These are phyloP conservation scores for Trochalopteron elliotii DNA, from an alignment of 2,113 vertebrate genomes.

Conservation along the genomic window DNA sequence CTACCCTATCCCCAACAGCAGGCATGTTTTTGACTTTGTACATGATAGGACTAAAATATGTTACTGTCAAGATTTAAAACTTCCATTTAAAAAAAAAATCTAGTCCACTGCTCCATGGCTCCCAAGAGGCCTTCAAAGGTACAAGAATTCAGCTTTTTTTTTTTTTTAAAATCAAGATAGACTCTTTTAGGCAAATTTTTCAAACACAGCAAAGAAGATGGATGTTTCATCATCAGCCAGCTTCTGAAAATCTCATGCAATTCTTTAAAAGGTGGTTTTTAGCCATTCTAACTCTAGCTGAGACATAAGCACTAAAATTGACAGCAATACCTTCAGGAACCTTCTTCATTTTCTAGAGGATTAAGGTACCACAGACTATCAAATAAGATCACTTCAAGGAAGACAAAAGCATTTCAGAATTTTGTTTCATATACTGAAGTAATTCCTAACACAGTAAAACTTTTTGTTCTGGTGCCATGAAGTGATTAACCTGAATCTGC, in stretches of 20 bases:
- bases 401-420: neutral
- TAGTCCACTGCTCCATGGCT: neutral
- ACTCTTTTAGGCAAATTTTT: neutral
- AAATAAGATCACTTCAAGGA: neutral
- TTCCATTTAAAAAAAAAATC: neutral
- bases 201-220: neutral
- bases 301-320: neutral
- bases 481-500: neutral
- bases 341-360: neutral
- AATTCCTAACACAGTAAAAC: neutral
- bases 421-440: neutral
- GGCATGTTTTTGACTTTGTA: neutral
- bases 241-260: neutral
- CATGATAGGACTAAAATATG: neutral
- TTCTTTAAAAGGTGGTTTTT: neutral
- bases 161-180: neutral
- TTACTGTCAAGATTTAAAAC: neutral
- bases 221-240: neutral
- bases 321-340: neutral
- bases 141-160: neutral
- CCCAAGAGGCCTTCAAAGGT: neutral
- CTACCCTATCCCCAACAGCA: accelerated
- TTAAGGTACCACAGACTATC: neutral
- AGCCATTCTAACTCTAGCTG: neutral
- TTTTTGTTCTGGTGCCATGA: neutral